A percentile compares a stretch with the other conserved stretches of the same genome.
These are phyloP conservation scores for Idaea biselata DNA, from an alignment of 2,888 invertebrate species.

Conservation along the genomic window DNA sequence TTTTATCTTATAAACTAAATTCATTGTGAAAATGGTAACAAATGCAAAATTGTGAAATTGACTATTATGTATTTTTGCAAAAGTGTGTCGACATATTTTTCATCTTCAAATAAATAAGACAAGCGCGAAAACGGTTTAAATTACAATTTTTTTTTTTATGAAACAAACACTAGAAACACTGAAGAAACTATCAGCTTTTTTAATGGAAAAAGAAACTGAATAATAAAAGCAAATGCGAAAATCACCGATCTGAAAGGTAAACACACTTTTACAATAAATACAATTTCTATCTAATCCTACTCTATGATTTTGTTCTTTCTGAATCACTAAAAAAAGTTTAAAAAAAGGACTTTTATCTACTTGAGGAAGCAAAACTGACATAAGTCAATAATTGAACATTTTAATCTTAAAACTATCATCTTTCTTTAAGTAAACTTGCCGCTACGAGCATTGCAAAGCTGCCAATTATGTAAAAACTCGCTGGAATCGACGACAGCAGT, in stretches of 20 bases:
- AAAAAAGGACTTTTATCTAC: not conserved
- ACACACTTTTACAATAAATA: not conserved
- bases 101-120: not conserved
- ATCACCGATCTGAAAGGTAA: not conserved
- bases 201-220: too few species aligned
- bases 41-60: conserved; percentile 16
- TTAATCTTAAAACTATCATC: conserved; percentile 50
- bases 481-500: conserved; percentile 89
- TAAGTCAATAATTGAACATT: conserved; percentile 3
- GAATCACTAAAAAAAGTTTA: not conserved
- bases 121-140: too few species aligned
- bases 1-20: not conserved
- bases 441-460: conserved; percentile 85
- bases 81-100: not conserved
- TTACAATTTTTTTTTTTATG: too few species aligned
- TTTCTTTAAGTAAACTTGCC: conserved; percentile 61
- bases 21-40: conserved; percentile 10
- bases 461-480: conserved; percentile 86
- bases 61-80: not conserved
- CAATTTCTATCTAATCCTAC: not conserved
- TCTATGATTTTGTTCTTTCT: not conserved
- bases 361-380: not conserved
- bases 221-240: too few species aligned
- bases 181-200: too few species aligned
- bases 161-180: too few species aligned